Evolutionary conservation across 2,113 vertebrate species (phyloP).

Genomic region (Dipodomys spectabilis): DNA sequence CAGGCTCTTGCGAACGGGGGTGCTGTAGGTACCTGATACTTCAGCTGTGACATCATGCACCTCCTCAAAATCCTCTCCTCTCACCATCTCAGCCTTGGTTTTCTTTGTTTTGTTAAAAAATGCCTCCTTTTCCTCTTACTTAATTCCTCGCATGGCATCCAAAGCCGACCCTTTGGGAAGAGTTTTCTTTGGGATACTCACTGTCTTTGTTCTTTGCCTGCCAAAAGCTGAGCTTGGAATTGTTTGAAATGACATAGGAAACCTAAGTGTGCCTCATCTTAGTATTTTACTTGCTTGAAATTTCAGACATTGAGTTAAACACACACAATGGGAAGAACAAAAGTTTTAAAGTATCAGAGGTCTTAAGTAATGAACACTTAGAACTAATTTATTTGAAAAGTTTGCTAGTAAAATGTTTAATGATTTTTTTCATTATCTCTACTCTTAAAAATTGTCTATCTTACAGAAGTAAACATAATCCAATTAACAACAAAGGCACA

Average conservation of each 20-base stretch:
- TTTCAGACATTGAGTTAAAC: constrained; percentile 21
- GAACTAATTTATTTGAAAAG: neutral
- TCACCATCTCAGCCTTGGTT: neutral
- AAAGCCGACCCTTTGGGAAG: neutral
- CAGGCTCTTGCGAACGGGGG: neutral
- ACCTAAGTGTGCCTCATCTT: neutral
- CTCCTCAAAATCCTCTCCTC: neutral
- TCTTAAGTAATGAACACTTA: neutral
- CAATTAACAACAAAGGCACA: neutral
- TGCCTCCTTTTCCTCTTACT: neutral
- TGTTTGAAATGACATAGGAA: neutral
- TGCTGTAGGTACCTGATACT: neutral
- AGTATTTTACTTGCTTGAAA: neutral
- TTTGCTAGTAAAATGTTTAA: neutral
- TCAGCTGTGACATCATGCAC: neutral
- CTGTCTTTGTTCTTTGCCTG: neutral
- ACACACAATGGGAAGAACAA: neutral
- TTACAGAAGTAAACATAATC: neutral
- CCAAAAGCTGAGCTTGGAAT: neutral
- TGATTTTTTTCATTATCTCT: neutral
- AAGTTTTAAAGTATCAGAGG: neutral
- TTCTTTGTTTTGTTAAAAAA: neutral
- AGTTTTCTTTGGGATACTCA: neutral
- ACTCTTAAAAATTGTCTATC: neutral
- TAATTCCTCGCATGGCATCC: neutral